Evolutionary conservation across 2,797 vertebrate species (phyloP).

Genomic region (Myiotriccus ornatus): DNA sequence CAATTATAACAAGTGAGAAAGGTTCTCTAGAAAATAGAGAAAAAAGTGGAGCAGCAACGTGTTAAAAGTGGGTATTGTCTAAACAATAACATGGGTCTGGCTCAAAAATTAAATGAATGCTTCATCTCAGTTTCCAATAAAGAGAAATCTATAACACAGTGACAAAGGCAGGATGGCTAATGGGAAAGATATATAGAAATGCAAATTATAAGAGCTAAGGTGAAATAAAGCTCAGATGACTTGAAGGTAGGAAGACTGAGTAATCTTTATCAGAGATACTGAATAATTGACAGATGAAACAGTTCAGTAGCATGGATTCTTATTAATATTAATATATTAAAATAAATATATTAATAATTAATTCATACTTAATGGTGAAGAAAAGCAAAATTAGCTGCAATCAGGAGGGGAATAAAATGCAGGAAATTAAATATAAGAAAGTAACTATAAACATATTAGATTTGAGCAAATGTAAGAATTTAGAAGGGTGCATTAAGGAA

Average conservation of each 20-base stretch:
- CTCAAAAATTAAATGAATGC: not conserved
- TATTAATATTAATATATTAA: not conserved
- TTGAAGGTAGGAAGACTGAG: not conserved
- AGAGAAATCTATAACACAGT: not conserved
- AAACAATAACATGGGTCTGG: not conserved
- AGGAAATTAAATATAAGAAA: not conserved
- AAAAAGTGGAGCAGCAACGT: not conserved
- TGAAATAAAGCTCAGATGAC: not conserved
- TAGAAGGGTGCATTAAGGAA: not conserved
- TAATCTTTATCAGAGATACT: not conserved
- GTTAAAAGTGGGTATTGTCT: not conserved
- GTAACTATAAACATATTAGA: not conserved
- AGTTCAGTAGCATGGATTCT: not conserved
- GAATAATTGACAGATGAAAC: not conserved
- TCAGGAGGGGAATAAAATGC: not conserved
- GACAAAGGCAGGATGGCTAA: not conserved
- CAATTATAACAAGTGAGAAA: slow-evolving; percentile 16
- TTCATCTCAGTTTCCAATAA: slow-evolving; percentile 19
- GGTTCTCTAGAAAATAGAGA: not conserved
- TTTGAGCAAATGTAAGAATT: not conserved
- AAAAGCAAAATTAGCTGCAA: not conserved
- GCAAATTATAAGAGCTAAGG: not conserved
- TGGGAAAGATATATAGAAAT: not conserved
- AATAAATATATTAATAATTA: no score
- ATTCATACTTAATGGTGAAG: not conserved